phyloP scores from a whole-genome alignment of 2,888 invertebrate genomes.

The Alloplasta piceator region DNA sequence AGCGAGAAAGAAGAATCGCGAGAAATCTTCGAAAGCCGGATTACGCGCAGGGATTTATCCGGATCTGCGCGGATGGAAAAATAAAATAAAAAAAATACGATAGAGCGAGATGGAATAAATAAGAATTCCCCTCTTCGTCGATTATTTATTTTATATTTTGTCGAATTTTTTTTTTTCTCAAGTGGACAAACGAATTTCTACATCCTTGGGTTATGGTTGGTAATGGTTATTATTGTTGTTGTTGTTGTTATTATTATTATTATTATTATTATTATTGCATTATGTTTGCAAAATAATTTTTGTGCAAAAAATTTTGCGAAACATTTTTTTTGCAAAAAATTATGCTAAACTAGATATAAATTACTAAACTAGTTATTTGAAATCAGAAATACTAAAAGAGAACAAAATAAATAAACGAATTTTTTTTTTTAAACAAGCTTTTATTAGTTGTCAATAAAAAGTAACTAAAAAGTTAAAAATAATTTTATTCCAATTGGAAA shows the following conservation, averaged over 20 bases:
- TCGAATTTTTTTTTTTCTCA: background rate
- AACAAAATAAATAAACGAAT: too few species aligned
- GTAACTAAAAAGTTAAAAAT: too few species aligned
- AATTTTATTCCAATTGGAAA: too few species aligned
- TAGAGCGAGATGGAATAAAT: background rate
- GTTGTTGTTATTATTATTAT: too few species aligned
- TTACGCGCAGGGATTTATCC: constrained; percentile 50
- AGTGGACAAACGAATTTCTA: background rate
- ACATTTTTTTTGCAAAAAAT: too few species aligned
- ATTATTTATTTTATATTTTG: background rate
- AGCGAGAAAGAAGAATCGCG: constrained; percentile 34
- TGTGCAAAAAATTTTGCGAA: too few species aligned
- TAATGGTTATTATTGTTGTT: too few species aligned
- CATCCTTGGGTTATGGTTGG: constrained; percentile 13
- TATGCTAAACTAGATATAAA: too few species aligned
- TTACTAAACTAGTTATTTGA: too few species aligned
- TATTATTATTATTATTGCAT: background rate
- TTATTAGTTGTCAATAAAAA: too few species aligned
- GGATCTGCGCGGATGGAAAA: constrained; percentile 23
- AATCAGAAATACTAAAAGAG: background rate
- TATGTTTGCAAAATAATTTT: too few species aligned
- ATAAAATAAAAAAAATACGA: constrained; percentile 5
- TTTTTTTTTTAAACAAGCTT: too few species aligned
- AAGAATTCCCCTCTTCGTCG: background rate
- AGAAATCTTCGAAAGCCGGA: constrained; percentile 59